Evolutionary conservation across 2,113 vertebrate genomes (phyloP).

Genomic region (Strix uralensis): DNA sequence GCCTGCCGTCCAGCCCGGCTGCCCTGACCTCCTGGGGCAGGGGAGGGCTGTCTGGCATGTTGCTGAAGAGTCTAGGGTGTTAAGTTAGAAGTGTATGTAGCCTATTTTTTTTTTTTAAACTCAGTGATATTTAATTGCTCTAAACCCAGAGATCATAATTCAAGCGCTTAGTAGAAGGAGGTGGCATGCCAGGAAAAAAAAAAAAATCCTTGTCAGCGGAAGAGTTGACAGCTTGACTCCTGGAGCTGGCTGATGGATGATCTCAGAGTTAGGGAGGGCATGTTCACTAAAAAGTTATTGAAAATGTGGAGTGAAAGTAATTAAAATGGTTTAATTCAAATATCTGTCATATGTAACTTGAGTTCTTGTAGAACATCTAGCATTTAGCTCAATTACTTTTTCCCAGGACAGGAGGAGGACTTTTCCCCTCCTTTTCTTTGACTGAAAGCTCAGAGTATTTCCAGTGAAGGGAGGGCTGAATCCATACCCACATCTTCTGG

Average conservation of each 20-base stretch:
- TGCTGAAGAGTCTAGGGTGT: background rate
- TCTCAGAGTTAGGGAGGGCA: background rate
- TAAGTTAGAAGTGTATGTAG: background rate
- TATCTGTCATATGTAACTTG: background rate
- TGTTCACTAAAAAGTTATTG: background rate
- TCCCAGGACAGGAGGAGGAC: background rate
- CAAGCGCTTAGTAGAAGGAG: background rate
- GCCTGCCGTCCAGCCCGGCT: background rate
- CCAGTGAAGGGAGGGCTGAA: background rate
- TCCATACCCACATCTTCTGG: background rate
- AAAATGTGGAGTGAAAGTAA: slow-evolving; percentile 19
- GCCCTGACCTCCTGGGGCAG: background rate
- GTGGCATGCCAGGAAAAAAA: background rate
- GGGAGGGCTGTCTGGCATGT: background rate
- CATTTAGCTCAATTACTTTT: background rate
- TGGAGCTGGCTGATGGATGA: slow-evolving; percentile 4
- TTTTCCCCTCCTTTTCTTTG: background rate
- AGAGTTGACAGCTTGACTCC: background rate
- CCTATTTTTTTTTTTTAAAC: background rate
- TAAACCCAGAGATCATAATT: background rate
- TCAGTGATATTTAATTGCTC: background rate
- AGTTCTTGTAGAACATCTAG: background rate
- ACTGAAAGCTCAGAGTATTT: background rate
- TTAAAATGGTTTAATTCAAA: slow-evolving; percentile 12
- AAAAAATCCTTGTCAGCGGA: background rate